Evolutionary conservation across 2,888 invertebrate species (phyloP), one percentile per base, ranked within the genome.

Genomic region (Capitulum mitella): DNA sequence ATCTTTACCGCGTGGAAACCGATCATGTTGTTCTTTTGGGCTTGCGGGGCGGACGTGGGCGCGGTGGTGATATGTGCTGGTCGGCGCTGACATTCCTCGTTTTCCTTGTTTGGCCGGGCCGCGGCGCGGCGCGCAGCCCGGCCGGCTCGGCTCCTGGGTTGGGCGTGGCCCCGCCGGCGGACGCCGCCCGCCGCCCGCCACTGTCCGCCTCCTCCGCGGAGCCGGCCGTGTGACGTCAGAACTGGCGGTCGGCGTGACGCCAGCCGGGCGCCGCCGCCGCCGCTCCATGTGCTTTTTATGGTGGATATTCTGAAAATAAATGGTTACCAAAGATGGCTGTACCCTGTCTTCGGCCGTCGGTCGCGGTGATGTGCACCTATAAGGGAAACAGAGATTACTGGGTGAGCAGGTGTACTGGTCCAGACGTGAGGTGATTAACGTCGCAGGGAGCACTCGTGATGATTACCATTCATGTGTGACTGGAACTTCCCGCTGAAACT

Each of bases 251-350:
- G 70, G 34, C 26, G 22, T 40, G 70, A 40, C 70, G 70, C 40
- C 70, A 70, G 37, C 14, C 40, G 40, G 37, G 37, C 70, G 37
- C 26, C 40, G 70, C 70, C 32, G 34, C 64, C 70, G n/a, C 70
- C 70, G 70, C 40, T 37, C 70, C 70, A 70, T 70, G 70, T 70
- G 70, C 70, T 70, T 70, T 70, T 64, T 70, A 70, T 40, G 70
- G 70, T 70, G 70, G 40, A 40, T 70, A 70, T 70, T 70, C 70
- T 70, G 37, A 70, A 64, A 70, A 70, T 70, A 70, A 37, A 70
- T 70, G 70, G 70, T 40, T 70, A 70, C 70, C 70, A 70, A 70
- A 70, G 70, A 70, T 40, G 40, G 64, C 19, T 16, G 64, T 16
- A 3, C 19, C 0, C 19, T 64, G 64, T 64, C 29, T 16, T 0